phyloP scores from a whole-genome alignment of 2,113 vertebrate genomes.

The Nannobrachium achirus region DNA sequence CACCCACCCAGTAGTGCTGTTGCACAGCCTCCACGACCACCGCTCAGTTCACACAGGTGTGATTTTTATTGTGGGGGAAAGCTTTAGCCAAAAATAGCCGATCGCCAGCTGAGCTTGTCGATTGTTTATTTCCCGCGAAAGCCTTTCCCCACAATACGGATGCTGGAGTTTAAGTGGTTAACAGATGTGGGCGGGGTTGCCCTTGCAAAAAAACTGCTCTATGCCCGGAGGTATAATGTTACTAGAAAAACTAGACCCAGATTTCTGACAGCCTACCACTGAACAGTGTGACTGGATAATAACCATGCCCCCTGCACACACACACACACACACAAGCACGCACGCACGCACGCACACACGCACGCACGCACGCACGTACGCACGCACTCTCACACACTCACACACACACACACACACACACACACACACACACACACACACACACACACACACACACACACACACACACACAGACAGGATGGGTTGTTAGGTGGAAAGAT shows the following conservation, averaged over 20 bases:
- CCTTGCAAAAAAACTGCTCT: background rate
- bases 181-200: too few species aligned
- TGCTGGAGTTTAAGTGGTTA: too few species aligned
- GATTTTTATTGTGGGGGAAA: too few species aligned
- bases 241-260: slow-evolving; percentile 45
- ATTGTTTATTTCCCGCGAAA: too few species aligned
- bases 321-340: slow-evolving; percentile 8
- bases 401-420: background rate
- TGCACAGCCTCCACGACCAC: too few species aligned
- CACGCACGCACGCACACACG: slow-evolving; percentile 15
- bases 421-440: background rate
- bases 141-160: background rate
- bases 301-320: slow-evolving; percentile 22
- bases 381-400: background rate
- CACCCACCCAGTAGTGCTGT: too few species aligned
- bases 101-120: too few species aligned
- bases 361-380: background rate
- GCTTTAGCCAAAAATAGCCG: too few species aligned
- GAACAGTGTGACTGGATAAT: slow-evolving; percentile 63
- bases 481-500: background rate
- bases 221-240: slow-evolving; percentile 62
- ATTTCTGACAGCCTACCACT: slow-evolving; percentile 35
- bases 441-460: background rate
- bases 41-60: too few species aligned
- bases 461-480: background rate